Conservation (phyloP, 23 tunicate genomes). For the Aplidium turbinatum region DNA sequence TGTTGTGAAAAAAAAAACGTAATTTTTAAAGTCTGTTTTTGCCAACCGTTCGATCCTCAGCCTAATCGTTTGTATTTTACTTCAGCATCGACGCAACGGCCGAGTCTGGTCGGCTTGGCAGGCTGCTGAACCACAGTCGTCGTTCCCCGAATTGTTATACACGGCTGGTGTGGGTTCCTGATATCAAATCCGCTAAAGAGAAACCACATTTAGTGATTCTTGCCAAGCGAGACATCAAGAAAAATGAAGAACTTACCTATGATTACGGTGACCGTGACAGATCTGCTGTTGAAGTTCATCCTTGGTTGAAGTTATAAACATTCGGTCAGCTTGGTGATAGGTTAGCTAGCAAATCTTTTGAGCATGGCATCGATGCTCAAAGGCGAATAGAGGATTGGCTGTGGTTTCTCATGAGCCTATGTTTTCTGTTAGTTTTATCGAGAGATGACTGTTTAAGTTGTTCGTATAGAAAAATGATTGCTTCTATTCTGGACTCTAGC, state of each 20-base stretch:
- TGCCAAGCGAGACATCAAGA: constrained; percentile 69
- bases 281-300: constrained; percentile 74
- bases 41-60: neutral
- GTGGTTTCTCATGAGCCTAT: no score
- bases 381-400: no score
- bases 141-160: constrained; percentile 83
- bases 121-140: constrained; percentile 82
- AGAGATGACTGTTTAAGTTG: no score
- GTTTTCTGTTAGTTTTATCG: no score
- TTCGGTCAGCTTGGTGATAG: no score
- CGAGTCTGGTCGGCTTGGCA: constrained; percentile 69
- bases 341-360: no score
- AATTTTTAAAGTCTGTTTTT: no score
- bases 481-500: no score
- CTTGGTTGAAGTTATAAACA: constrained; percentile 81
- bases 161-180: constrained; percentile 51
- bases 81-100: constrained; percentile 89
- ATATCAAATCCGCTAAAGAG: neutral
- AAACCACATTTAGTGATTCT: constrained; percentile 59
- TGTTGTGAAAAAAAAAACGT: neutral
- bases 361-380: no score
- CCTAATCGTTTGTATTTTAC: neutral
- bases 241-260: constrained; percentile 79
- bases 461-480: no score
- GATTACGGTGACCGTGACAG: constrained; percentile 91